A percentile compares a stretch with the other conserved stretches of the same genome.
phyloP scores from a whole-genome alignment of 2,113 vertebrate species.

The Grammomys dolichurus region DNA sequence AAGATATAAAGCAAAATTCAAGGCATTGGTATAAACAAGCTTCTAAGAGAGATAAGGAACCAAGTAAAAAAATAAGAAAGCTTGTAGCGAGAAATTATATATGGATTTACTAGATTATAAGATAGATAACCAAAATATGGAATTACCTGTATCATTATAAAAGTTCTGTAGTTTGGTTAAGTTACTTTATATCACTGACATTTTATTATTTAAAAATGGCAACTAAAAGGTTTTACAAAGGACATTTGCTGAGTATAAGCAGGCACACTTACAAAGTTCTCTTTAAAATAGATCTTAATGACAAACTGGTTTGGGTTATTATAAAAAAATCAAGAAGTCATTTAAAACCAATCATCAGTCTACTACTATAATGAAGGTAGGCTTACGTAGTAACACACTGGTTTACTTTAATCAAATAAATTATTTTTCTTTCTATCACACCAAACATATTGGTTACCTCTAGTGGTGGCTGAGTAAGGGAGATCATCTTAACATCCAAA shows the following conservation, averaged over 20 bases:
- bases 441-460: background rate
- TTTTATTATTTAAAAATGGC: constrained; percentile 16
- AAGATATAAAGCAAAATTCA: background rate
- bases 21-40: background rate
- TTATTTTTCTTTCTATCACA: constrained; percentile 37
- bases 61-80: constrained; percentile 21
- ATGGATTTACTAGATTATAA: background rate
- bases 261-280: constrained; percentile 21
- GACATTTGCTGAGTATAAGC: background rate
- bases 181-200: background rate
- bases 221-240: constrained; percentile 25
- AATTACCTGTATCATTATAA: background rate
- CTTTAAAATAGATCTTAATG: constrained; percentile 45
- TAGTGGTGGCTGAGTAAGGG: background rate
- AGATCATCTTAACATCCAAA: too few species aligned
- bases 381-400: background rate
- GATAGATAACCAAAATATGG: background rate
- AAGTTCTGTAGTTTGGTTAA: background rate
- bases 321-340: constrained; percentile 32
- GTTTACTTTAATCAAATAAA: constrained; percentile 19
- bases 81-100: too few species aligned
- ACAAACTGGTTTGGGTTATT: constrained; percentile 22
- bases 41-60: constrained; percentile 46
- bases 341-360: constrained; percentile 17
- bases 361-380: background rate